phyloP scores from a whole-genome alignment of 2,113 vertebrate species.

The Platycercus adscitus region DNA sequence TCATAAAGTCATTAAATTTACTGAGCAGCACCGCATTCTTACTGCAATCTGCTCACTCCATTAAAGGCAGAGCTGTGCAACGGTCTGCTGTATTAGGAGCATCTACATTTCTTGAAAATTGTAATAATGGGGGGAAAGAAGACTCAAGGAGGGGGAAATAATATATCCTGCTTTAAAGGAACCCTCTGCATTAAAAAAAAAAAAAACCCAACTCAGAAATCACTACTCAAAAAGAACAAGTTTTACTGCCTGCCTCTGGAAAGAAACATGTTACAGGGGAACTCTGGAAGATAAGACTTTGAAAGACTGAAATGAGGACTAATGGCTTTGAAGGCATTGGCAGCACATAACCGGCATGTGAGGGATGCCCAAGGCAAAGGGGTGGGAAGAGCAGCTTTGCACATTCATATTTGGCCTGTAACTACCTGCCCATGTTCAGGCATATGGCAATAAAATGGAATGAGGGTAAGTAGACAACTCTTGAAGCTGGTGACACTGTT shows the following conservation, averaged over 20 bases:
- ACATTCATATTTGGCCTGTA: not conserved
- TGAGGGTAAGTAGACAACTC: not conserved
- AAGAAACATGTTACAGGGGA: not conserved
- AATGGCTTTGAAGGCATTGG: not conserved
- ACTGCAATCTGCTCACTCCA: slow-evolving; percentile 82
- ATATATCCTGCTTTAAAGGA: not conserved
- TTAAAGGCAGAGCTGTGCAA: slow-evolving; percentile 79
- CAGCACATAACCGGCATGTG: not conserved
- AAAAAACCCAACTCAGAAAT: not conserved
- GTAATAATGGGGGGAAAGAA: slow-evolving; percentile 41
- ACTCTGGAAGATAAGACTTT: not conserved
- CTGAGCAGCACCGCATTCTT: slow-evolving; percentile 80
- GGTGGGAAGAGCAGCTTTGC: not conserved
- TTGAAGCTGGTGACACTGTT: not conserved
- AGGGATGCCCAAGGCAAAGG: not conserved
- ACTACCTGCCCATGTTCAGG: not conserved
- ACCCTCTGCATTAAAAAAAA: not conserved
- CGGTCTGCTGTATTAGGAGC: slow-evolving; percentile 64
- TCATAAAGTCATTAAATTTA: slow-evolving; percentile 88
- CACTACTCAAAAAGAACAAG: not conserved
- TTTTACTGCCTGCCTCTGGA: not conserved
- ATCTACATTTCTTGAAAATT: slow-evolving; percentile 65
- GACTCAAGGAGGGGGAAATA: slow-evolving; percentile 18
- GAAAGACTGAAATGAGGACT: not conserved
- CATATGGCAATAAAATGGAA: not conserved